Conservation (phyloP, 1,140 invertebrate species). For the Bombyx mori region ASM3026992v2 NC_085115.1:11147501-11148000, state of each 20-base stretch:
- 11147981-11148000: no score
- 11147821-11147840: slow-evolving; percentile 79
- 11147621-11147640: no score
- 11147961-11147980: no score
- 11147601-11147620: no score
- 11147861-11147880: slow-evolving; percentile 69
- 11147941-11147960: neutral
- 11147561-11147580: no score
- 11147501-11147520: no score
- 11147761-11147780: slow-evolving; percentile 66
- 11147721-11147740: slow-evolving; percentile 56
- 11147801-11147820: slow-evolving; percentile 74
- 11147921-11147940: neutral
- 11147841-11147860: slow-evolving; percentile 74
- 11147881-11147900: slow-evolving; percentile 79
- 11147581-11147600: no score
- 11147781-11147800: slow-evolving; percentile 75
- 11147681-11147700: slow-evolving; percentile 67
- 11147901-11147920: slow-evolving; percentile 71
- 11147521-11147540: no score
- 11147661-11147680: slow-evolving; percentile 47
- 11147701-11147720: slow-evolving; percentile 68
- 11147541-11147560: no score
- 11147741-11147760: slow-evolving; percentile 73
- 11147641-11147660: no score